phyloP scores from a whole-genome alignment of 2,797 vertebrate genomes.

The Carcharodon carcharias region DNA sequence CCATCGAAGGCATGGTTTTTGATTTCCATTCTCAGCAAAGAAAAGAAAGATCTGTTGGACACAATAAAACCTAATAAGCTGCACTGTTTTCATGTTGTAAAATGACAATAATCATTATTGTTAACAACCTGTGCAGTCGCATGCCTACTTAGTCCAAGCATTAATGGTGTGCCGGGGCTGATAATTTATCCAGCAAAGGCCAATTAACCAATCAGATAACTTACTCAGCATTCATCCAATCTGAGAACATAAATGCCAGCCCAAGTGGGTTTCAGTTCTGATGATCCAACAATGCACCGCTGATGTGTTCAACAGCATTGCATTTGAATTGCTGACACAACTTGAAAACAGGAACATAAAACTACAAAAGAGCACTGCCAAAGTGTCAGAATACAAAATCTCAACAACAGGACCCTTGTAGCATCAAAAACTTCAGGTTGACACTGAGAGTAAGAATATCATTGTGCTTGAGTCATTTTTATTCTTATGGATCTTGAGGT shows the following conservation, averaged over 20 bases:
- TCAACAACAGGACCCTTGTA: neutral
- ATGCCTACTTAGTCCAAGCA: conserved; percentile 21
- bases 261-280: conserved; percentile 12
- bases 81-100: neutral
- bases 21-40: neutral
- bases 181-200: neutral
- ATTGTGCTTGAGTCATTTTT: neutral
- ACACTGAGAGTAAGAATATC: neutral
- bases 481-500: neutral
- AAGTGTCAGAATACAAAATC: neutral
- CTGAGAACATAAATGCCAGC: neutral
- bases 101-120: neutral
- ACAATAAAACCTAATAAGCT: neutral
- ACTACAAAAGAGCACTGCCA: neutral
- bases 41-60: neutral
- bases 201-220: conserved; percentile 9
- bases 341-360: neutral
- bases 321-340: neutral
- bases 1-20: neutral
- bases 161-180: neutral
- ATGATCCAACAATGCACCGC: neutral
- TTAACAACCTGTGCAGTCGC: neutral
- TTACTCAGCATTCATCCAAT: neutral
- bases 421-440: neutral
- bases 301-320: neutral